Conservation (phyloP, 1,140 invertebrate genomes). For the Hylaeus anthracinus region DNA sequence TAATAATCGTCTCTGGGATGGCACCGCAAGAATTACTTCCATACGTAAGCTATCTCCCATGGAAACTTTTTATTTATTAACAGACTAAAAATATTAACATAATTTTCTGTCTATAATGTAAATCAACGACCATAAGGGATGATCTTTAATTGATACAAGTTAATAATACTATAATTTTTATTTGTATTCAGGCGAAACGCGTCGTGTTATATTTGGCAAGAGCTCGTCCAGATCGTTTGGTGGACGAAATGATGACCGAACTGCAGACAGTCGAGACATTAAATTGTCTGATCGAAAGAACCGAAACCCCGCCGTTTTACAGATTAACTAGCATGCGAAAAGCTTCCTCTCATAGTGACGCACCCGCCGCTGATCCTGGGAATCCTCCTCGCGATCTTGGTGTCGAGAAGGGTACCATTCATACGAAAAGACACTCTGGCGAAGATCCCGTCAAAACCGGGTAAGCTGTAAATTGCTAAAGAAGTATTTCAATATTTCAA, state of each 20-base stretch:
- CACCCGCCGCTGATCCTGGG: conserved; percentile 80
- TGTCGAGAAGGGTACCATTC: conserved; percentile 95
- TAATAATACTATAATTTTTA: too few species aligned
- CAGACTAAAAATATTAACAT: conserved; percentile 24
- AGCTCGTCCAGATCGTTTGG: conserved; percentile 92
- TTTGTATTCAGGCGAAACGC: conserved; percentile 89
- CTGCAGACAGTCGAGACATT: conserved; percentile 97
- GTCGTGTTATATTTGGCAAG: conserved; percentile 96
- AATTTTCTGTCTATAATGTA: conserved; percentile 20
- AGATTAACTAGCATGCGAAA: conserved; percentile 94
- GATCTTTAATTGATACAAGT: too few species aligned
- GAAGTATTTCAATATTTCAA: background rate
- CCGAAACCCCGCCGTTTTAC: conserved; percentile 98
- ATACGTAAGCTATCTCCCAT: conserved; percentile 85
- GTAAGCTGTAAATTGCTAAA: conserved; percentile 64
- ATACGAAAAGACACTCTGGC: conserved; percentile 97
- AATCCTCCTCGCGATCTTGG: conserved; percentile 82
- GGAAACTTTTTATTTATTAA: background rate
- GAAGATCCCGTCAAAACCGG: conserved; percentile 91
- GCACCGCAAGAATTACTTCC: conserved; percentile 94
- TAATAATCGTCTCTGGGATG: conserved; percentile 98
- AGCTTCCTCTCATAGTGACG: conserved; percentile 92
- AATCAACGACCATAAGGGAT: too few species aligned
- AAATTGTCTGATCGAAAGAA: conserved; percentile 96
- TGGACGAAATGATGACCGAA: conserved; percentile 98